Conservation (phyloP, 2,113 vertebrate species). For the Triplophysa siluroides region DNA sequence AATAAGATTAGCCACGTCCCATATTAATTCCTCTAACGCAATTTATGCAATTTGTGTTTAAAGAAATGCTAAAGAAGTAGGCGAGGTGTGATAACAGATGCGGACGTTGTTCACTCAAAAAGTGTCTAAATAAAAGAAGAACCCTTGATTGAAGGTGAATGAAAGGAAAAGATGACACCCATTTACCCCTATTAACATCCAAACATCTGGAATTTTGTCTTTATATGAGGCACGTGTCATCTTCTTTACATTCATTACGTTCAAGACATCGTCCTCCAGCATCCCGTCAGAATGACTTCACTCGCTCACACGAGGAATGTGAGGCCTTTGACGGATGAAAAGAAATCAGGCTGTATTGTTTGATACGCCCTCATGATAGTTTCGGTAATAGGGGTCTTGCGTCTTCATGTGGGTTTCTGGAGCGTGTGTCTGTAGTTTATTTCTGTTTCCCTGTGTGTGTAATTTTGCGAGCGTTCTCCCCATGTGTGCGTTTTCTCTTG, state of each 20-base stretch:
- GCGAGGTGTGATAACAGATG: neutral
- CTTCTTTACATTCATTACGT: conserved; percentile 77
- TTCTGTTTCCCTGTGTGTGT: conserved; percentile 27
- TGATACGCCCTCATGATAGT: conserved; percentile 42
- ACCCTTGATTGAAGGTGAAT: conserved; percentile 79
- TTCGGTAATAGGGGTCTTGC: conserved; percentile 44
- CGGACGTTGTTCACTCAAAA: neutral
- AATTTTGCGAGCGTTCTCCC: neutral
- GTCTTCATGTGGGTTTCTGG: conserved; percentile 31
- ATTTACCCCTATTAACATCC: conserved; percentile 75
- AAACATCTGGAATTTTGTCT: conserved; percentile 78
- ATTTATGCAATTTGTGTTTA: no score
- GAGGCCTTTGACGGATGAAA: conserved; percentile 53
- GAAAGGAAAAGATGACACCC: conserved; percentile 71
- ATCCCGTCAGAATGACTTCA: conserved; percentile 77
- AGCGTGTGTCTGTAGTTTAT: conserved; percentile 24
- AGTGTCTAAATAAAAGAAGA: conserved; percentile 62
- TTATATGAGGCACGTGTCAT: conserved; percentile 46
- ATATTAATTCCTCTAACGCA: conserved; percentile 16
- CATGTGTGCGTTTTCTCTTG: conserved; percentile 36
- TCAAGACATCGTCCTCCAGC: conserved; percentile 61
- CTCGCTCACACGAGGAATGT: conserved; percentile 43
- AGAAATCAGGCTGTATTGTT: conserved; percentile 59
- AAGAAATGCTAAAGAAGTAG: neutral
- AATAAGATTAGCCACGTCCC: conserved; percentile 29